phyloP scores from a whole-genome alignment of 2,888 invertebrate species.

The Brassicogethes aeneus region DNA sequence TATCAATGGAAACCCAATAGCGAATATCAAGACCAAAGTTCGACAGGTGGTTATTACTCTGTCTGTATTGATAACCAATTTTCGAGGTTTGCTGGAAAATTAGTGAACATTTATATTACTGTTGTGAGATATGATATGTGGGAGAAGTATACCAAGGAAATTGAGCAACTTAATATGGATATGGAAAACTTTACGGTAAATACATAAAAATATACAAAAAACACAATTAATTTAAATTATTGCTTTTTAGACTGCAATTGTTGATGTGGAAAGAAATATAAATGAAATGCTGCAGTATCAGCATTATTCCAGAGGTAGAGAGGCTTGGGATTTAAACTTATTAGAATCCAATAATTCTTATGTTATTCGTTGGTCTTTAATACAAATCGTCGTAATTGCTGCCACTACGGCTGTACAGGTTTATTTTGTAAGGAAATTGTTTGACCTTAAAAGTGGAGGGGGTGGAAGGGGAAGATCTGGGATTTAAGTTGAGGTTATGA shows the following conservation, averaged over 20 bases:
- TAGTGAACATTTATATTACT: conserved; percentile 83
- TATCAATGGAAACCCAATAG: conserved; percentile 86
- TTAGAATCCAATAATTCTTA: conserved; percentile 75
- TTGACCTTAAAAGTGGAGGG: conserved; percentile 67
- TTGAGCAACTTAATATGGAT: conserved; percentile 77
- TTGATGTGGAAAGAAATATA: conserved; percentile 73
- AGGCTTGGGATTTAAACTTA: conserved; percentile 75
- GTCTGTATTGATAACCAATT: conserved; percentile 92
- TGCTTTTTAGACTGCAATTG: conserved; percentile 56
- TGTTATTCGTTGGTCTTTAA: conserved; percentile 81
- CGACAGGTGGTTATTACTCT: conserved; percentile 78
- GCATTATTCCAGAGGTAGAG: conserved; percentile 69
- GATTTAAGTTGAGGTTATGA: not conserved
- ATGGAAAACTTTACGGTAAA: conserved; percentile 84
- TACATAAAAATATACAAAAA: not conserved
- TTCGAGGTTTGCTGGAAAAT: conserved; percentile 80
- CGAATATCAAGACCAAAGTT: conserved; percentile 78
- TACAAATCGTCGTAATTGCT: conserved; percentile 76
- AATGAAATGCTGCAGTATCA: conserved; percentile 80
- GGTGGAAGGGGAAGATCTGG: conserved; percentile 42
- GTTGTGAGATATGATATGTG: conserved; percentile 89
- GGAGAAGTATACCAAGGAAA: conserved; percentile 85
- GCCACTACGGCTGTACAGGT: conserved; percentile 74
- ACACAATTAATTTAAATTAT: not conserved
- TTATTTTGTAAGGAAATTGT: conserved; percentile 81